Percentiles rank a stretch among this genome's conserved stretches.
phyloP scores from a whole-genome alignment of 1,140 invertebrate species.

The Bemisia tabaci region DNA sequence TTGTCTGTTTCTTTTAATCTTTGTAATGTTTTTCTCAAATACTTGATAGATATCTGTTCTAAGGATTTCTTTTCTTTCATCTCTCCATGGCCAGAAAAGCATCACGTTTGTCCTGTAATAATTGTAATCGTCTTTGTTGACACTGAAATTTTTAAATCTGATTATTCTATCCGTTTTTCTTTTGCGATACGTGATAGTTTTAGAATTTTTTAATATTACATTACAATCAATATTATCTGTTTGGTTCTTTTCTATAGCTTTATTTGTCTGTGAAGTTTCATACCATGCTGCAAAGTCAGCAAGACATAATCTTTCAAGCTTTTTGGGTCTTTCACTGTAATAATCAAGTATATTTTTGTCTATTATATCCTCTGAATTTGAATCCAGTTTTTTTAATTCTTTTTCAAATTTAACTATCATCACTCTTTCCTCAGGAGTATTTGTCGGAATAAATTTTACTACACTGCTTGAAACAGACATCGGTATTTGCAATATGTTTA shows the following conservation, averaged over 20 bases:
- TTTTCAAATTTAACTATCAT: neutral
- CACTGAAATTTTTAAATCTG: neutral
- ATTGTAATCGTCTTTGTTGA: neutral
- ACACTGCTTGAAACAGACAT: neutral
- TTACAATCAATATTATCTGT: neutral
- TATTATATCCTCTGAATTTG: neutral
- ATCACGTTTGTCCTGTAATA: neutral
- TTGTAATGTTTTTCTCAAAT: neutral
- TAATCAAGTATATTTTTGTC: neutral
- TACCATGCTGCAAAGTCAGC: neutral
- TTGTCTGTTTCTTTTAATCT: neutral
- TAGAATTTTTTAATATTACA: neutral
- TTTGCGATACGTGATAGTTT: neutral
- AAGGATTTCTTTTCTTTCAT: slow-evolving; percentile 2
- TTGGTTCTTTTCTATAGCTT: neutral
- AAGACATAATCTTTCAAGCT: slow-evolving; percentile 3
- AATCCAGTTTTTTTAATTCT: neutral
- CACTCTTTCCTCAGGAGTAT: neutral
- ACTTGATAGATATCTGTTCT: neutral
- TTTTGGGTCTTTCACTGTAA: neutral
- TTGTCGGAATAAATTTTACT: neutral
- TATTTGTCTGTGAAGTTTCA: neutral
- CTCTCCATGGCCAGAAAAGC: slow-evolving; percentile 7
- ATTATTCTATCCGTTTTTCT: neutral
- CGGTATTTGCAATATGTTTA: slow-evolving; percentile 2